Conservation (phyloP, 1,140 invertebrate species). For the Drosophila sulfurigaster region DNA sequence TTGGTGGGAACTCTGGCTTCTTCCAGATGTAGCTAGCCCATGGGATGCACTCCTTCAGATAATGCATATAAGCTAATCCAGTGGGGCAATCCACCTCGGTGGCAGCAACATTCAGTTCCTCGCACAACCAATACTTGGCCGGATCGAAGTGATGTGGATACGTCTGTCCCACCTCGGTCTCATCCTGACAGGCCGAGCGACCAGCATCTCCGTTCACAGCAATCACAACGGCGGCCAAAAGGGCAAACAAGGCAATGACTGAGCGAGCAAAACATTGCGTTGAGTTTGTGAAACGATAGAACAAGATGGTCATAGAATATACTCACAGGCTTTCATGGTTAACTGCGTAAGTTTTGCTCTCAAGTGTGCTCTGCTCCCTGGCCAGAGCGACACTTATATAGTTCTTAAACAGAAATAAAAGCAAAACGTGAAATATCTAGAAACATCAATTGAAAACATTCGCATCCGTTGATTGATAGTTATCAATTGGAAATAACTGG, state of each 20-base stretch:
- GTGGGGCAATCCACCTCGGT: conserved; percentile 73
- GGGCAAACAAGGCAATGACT: conserved; percentile 56
- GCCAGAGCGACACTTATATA: conserved; percentile 60
- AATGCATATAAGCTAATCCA: conserved; percentile 76
- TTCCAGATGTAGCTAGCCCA: conserved; percentile 82
- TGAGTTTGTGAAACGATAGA: background rate
- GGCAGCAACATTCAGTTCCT: conserved; percentile 57
- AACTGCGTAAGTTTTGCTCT: conserved; percentile 50
- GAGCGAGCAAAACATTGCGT: conserved; percentile 5
- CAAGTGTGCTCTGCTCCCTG: conserved; percentile 44
- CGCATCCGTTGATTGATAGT: conserved; percentile 71
- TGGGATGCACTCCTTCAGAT: conserved; percentile 79
- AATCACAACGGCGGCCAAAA: conserved; percentile 59
- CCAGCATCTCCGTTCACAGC: conserved; percentile 60
- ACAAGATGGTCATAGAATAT: conserved; percentile 8
- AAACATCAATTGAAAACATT: conserved; percentile 59
- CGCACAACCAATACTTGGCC: conserved; percentile 80
- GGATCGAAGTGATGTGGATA: conserved; percentile 77
- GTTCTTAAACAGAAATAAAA: conserved; percentile 23
- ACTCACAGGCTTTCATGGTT: conserved; percentile 73
- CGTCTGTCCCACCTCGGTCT: conserved; percentile 69
- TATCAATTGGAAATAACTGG: conserved; percentile 19
- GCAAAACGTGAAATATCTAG: conserved; percentile 27
- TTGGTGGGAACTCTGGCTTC: conserved; percentile 74
- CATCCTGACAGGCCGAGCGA: conserved; percentile 75